Evolutionary conservation across 1,140 invertebrate genomes (phyloP), one percentile per base, ranked within the genome.

Genomic region (Pogonognathellus flavescens): DNA sequence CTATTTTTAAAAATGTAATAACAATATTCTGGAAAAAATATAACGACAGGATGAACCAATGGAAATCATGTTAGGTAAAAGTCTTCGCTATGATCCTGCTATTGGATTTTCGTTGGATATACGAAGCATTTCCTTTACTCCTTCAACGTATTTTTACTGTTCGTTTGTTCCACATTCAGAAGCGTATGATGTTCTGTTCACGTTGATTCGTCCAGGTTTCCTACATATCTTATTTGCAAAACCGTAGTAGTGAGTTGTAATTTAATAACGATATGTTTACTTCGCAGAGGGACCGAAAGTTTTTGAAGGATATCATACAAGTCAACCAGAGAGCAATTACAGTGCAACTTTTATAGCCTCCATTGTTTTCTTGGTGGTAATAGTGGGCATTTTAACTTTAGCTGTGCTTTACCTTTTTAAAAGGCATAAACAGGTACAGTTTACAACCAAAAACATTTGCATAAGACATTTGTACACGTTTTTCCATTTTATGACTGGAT

Each of bases 121-220:
- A 49, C 49, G 14, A 49, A 49, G 31, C 8, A 25, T 76, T 49
- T n/a, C 70, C 18, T n/a, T 50, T 31, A 11, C 10, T 18, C 0
- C 1, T 25, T 41, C 25, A 50, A 76, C 10, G 3, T 76, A 49
- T 50, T 76, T 76, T 9, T 76, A 76, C 16, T 76, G 70, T 50
- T 41, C 70, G 8, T 9, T 49, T 41, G 41, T 13, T 76, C 8
- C 41, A n/a, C 22, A 76, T 49, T 76, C 70, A 16, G 9, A 11
- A 10, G 16, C 7, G 6, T 76, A 49, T 14, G 41, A 20, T 16
- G 70, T 76, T 49, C 49, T 76, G 25, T 76, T 49, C 18, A 41
- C 70, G 16, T 76, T 76, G 7, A 14, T 49, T 49, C 25, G 70
- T n/a, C 70, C 70, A 76, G 70, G 70, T 76, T 16, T 11, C 13